Evolutionary conservation across 2,888 invertebrate species (phyloP).

Genomic region (Tipula helvola): DNA sequence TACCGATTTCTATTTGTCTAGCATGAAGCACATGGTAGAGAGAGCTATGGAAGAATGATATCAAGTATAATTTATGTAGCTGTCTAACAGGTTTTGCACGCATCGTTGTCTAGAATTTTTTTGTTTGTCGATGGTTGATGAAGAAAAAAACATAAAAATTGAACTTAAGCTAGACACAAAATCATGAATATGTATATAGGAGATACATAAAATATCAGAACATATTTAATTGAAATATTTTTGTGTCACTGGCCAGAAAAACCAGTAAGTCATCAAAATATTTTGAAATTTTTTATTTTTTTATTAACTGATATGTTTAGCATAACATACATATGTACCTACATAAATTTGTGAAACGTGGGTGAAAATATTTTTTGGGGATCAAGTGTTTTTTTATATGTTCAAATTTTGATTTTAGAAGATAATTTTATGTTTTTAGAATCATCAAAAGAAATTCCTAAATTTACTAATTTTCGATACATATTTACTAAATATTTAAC

Average conservation of each 20-base stretch:
- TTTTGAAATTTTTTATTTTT: background rate
- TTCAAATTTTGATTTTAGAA: no score
- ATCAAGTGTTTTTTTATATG: background rate
- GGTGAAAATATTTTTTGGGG: background rate
- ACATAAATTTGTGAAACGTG: background rate
- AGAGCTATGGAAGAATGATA: background rate
- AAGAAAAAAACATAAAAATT: background rate
- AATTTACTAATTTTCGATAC: no score
- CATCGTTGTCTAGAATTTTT: background rate
- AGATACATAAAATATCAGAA: background rate
- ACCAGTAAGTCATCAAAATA: background rate
- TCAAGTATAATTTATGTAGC: background rate
- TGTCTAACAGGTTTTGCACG: conserved; percentile 4
- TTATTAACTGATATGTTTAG: background rate
- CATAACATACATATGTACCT: background rate
- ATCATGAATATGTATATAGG: background rate
- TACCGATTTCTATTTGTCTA: background rate
- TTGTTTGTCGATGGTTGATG: background rate
- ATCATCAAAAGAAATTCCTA: no score
- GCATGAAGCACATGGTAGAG: background rate
- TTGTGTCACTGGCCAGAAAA: background rate
- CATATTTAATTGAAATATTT: background rate
- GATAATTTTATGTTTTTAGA: no score
- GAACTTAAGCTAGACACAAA: background rate
- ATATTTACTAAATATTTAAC: no score